A percentile compares a stretch with the other conserved stretches of the same genome.
phyloP scores from a whole-genome alignment of 1,140 invertebrate species.

The Ectropis grisescens region DNA sequence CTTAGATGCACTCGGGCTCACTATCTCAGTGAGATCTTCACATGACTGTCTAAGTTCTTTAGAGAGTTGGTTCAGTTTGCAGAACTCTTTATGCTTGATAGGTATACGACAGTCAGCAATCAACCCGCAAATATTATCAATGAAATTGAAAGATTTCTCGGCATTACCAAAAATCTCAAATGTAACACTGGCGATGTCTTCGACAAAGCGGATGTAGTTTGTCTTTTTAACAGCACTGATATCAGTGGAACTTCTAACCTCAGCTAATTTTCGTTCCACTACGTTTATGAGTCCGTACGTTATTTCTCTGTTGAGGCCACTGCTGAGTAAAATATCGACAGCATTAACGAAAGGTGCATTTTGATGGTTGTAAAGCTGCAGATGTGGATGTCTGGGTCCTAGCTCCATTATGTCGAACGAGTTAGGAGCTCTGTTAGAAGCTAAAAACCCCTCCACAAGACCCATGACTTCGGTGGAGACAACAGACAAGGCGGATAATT shows the following conservation, averaged over 20 bases:
- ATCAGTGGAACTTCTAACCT: slow-evolving; percentile 49
- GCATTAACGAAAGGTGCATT: slow-evolving; percentile 63
- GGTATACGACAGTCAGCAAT: slow-evolving; percentile 58
- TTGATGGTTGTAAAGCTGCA: slow-evolving; percentile 60
- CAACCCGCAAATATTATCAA: slow-evolving; percentile 56
- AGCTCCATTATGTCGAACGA: slow-evolving; percentile 60
- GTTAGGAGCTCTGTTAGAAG: slow-evolving; percentile 55
- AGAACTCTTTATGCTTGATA: slow-evolving; percentile 62
- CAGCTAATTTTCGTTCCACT: slow-evolving; percentile 59
- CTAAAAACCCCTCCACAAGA: slow-evolving; percentile 58
- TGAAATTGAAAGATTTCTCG: slow-evolving; percentile 51
- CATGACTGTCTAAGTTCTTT: slow-evolving; percentile 53
- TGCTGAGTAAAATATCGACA: slow-evolving; percentile 59
- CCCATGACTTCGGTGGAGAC: slow-evolving; percentile 63
- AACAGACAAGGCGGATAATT: slow-evolving; percentile 52
- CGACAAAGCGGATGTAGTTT: slow-evolving; percentile 61
- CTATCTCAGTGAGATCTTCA: slow-evolving; percentile 38
- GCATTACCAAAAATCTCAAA: slow-evolving; percentile 63
- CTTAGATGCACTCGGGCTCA: slow-evolving; percentile 23
- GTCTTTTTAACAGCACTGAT: slow-evolving; percentile 55
- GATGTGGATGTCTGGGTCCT: slow-evolving; percentile 48
- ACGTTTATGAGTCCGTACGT: slow-evolving; percentile 64
- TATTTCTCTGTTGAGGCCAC: slow-evolving; percentile 62
- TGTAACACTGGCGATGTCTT: slow-evolving; percentile 60
- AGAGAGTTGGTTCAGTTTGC: slow-evolving; percentile 55